Conservation (phyloP, 2,888 invertebrate species). For the Mamestra brassicae region DNA sequence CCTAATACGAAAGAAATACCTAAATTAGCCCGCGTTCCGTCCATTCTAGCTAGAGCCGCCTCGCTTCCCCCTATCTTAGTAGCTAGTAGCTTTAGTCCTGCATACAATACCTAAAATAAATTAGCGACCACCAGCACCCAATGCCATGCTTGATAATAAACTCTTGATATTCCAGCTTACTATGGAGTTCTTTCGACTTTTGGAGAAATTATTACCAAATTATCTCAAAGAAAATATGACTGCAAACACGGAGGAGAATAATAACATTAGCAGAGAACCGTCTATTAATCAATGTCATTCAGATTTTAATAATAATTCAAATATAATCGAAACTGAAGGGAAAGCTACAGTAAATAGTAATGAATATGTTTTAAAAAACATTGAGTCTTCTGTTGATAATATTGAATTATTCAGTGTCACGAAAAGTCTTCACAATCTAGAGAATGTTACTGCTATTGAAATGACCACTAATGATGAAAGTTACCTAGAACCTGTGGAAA, state of each 20-base stretch:
- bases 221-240: background rate
- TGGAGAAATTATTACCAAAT: conserved; percentile 27
- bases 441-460: conserved; percentile 27
- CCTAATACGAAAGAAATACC: too few species aligned
- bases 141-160: background rate
- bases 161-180: conserved; percentile 35
- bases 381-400: background rate
- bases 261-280: background rate
- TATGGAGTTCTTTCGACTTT: conserved; percentile 47
- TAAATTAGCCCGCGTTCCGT: too few species aligned
- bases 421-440: conserved; percentile 19
- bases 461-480: background rate
- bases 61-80: too few species aligned
- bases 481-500: background rate
- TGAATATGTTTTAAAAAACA: background rate
- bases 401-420: conserved; percentile 4
- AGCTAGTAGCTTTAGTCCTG: too few species aligned
- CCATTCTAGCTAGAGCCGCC: too few species aligned
- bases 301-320: conserved; percentile 3
- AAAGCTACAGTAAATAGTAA: background rate
- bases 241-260: background rate
- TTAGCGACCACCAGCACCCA: background rate
- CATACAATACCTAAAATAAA: too few species aligned
- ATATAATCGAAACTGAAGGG: background rate
- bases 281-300: background rate